phyloP scores from a whole-genome alignment of 2,888 invertebrate species.

The Willowsia nigromaculata region DNA sequence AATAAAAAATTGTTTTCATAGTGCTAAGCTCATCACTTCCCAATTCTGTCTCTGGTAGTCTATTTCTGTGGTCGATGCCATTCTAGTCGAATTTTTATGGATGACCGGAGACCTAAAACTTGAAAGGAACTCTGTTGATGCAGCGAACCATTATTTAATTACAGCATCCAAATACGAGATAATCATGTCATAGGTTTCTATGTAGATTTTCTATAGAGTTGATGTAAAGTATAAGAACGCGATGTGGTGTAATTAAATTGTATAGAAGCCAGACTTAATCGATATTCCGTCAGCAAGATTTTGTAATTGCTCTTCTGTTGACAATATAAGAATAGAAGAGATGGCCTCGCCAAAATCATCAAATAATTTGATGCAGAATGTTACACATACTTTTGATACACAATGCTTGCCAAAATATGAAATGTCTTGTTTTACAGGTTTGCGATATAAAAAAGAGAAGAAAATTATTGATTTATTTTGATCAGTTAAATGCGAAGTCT shows the following conservation, averaged over 20 bases:
- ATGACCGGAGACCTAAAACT: neutral
- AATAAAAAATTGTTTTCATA: neutral
- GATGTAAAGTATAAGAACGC: too few species aligned
- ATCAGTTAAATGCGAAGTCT: slow-evolving; percentile 19
- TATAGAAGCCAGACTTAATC: too few species aligned
- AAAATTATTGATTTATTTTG: slow-evolving; percentile 24
- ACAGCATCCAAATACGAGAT: neutral
- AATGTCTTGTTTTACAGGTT: neutral
- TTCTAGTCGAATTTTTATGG: neutral
- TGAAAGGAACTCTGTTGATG: neutral
- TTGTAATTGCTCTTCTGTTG: too few species aligned
- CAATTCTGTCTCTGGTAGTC: too few species aligned
- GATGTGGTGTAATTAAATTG: too few species aligned
- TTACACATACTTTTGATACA: neutral
- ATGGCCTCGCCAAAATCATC: too few species aligned
- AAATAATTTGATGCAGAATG: too few species aligned
- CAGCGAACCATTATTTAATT: neutral
- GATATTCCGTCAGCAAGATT: too few species aligned
- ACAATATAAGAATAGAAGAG: too few species aligned
- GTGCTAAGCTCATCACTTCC: neutral
- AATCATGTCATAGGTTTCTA: too few species aligned
- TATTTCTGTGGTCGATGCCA: too few species aligned
- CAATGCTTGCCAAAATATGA: neutral
- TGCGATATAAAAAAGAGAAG: slow-evolving; percentile 1
- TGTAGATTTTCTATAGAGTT: too few species aligned